These are phyloP conservation scores for Lampris megalopsis DNA, from an alignment of 2,113 vertebrate genomes.

Conservation along the genomic window DNA sequence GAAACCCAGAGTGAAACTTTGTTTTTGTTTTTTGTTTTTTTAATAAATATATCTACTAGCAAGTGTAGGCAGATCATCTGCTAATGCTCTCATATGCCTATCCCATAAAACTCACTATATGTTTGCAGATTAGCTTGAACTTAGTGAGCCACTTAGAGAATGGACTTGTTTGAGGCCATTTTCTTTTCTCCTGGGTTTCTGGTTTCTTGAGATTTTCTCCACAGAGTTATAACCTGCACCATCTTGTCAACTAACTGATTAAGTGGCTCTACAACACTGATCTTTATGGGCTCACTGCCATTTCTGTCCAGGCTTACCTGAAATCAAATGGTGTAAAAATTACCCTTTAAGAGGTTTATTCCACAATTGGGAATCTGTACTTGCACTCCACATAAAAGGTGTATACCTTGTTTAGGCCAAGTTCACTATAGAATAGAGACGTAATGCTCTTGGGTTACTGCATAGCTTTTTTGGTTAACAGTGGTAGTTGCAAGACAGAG, in stretches of 20 bases:
- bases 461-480: not conserved
- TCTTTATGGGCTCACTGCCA: too few species aligned
- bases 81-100: too few species aligned
- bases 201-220: not conserved
- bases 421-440: not conserved
- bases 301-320: too few species aligned
- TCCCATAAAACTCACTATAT: too few species aligned
- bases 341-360: too few species aligned
- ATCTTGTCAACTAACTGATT: not conserved
- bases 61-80: too few species aligned
- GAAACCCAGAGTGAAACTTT: too few species aligned
- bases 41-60: too few species aligned
- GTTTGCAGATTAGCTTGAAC: too few species aligned
- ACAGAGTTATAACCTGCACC: not conserved
- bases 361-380: not conserved
- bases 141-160: too few species aligned
- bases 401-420: not conserved
- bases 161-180: not conserved
- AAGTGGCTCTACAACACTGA: not conserved
- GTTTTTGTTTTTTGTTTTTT: too few species aligned
- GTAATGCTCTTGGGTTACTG: not conserved
- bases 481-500: not conserved
- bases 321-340: too few species aligned
- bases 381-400: not conserved
- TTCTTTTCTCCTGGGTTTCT: conserved; percentile 21